Percentiles rank a stretch among this genome's conserved stretches.
phyloP scores from a whole-genome alignment of 2,113 vertebrate genomes.

The Malurus cyaneus region DNA sequence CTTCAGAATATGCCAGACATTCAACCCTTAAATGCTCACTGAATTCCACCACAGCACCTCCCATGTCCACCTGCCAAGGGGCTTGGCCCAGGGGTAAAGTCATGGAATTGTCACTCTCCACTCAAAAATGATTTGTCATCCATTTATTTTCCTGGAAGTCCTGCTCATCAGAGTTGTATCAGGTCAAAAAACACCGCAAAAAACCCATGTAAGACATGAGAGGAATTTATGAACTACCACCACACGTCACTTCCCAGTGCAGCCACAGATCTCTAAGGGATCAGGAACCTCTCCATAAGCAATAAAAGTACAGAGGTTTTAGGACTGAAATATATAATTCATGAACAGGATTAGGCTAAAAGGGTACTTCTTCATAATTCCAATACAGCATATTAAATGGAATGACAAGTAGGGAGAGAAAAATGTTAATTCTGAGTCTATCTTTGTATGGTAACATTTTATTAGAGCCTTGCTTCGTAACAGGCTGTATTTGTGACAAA shows the following conservation, averaged over 20 bases:
- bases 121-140: background rate
- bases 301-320: background rate
- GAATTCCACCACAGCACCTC: background rate
- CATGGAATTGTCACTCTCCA: background rate
- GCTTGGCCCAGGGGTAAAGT: background rate
- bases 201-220: rapidly evolving
- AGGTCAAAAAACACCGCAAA: background rate
- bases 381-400: background rate
- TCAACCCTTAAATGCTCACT: background rate
- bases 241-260: background rate
- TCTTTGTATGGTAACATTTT: background rate
- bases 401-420: background rate
- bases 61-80: background rate
- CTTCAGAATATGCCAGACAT: background rate
- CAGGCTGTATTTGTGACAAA: conserved; percentile 18
- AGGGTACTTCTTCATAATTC: background rate
- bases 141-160: background rate
- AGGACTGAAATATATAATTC: background rate
- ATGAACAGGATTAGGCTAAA: background rate
- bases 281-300: background rate
- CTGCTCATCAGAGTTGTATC: background rate
- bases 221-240: background rate
- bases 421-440: background rate
- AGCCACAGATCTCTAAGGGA: background rate
- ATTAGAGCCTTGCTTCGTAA: background rate